These are phyloP conservation scores for Sturmia bella DNA, from an alignment of 2,888 invertebrate species.

Conservation along the genomic window DNA sequence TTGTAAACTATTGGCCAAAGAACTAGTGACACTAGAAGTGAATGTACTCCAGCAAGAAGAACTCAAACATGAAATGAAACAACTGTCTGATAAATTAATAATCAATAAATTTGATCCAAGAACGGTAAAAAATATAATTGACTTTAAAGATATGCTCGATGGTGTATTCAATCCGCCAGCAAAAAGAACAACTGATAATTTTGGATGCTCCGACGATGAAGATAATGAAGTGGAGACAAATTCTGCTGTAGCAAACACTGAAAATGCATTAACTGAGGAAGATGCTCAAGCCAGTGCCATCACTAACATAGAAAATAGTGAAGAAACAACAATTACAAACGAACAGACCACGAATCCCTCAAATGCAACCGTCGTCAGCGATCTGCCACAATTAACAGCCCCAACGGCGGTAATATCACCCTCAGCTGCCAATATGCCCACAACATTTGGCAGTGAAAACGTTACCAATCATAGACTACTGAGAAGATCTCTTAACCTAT, in stretches of 20 bases:
- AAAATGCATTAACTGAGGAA: conserved; percentile 21
- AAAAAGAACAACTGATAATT: conserved; percentile 59
- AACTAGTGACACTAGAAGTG: conserved; percentile 76
- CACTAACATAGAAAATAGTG: neutral
- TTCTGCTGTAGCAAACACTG: conserved; percentile 30
- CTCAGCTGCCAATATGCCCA: conserved; percentile 69
- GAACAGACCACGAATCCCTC: conserved; percentile 15
- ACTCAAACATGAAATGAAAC: conserved; percentile 76
- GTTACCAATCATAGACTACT: conserved; percentile 73
- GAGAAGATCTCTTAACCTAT: conserved; percentile 69
- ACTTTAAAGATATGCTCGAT: conserved; percentile 78
- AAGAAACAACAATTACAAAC: conserved; percentile 11
- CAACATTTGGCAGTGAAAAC: conserved; percentile 75
- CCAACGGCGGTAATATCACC: conserved; percentile 56
- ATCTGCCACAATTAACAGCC: conserved; percentile 6
- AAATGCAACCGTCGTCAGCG: conserved; percentile 12
- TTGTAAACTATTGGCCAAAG: conserved; percentile 80
- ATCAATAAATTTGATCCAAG: conserved; percentile 79
- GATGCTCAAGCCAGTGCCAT: neutral
- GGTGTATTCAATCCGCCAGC: conserved; percentile 76
- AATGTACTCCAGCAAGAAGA: conserved; percentile 73
- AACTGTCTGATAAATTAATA: conserved; percentile 76
- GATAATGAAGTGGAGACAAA: conserved; percentile 48
- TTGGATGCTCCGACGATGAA: conserved; percentile 62
- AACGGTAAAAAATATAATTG: conserved; percentile 75